These are phyloP conservation scores for Epinephelus coioides DNA, from an alignment of 2,797 vertebrate genomes.

Conservation along the genomic window DNA sequence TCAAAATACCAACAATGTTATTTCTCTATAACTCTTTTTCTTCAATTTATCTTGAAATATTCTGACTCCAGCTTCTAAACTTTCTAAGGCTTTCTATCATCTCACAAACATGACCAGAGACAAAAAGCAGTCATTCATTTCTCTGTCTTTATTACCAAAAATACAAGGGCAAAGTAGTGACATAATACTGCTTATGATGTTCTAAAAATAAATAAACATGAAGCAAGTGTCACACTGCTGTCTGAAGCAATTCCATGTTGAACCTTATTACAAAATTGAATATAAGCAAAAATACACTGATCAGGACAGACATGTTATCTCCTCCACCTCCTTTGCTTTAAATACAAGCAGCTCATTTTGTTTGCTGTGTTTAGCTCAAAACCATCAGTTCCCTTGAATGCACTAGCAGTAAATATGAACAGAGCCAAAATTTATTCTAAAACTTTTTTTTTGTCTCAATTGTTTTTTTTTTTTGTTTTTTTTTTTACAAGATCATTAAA, in stretches of 20 bases:
- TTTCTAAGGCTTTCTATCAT: neutral
- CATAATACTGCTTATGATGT: slow-evolving; percentile 91
- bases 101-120: slow-evolving; percentile 4
- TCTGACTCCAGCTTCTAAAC: neutral
- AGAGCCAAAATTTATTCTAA: slow-evolving; percentile 70
- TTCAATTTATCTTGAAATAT: neutral
- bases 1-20: too few relatives aligned
- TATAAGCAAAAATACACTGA: slow-evolving; percentile 78
- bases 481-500: slow-evolving; percentile 83
- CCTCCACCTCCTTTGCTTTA: slow-evolving; percentile 84
- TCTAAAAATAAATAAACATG: slow-evolving; percentile 92
- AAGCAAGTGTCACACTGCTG: slow-evolving; percentile 88
- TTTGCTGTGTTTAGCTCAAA: slow-evolving; percentile 82
- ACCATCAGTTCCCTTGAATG: slow-evolving; percentile 80
- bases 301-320: slow-evolving; percentile 66
- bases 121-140: slow-evolving; percentile 15
- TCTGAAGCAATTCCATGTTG: slow-evolving; percentile 83
- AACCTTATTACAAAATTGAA: slow-evolving; percentile 64
- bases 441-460: slow-evolving; percentile 56
- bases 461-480: slow-evolving; percentile 48
- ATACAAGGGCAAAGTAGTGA: slow-evolving; percentile 94
- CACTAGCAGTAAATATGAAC: slow-evolving; percentile 43
- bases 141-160: slow-evolving; percentile 96
- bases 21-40: too few relatives aligned
- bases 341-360: slow-evolving; percentile 86